A percentile compares a stretch with the other conserved stretches of the same genome.
These are phyloP conservation scores for Antechinus flavipes DNA, from an alignment of 2,113 vertebrate genomes.

Conservation along the genomic window DNA sequence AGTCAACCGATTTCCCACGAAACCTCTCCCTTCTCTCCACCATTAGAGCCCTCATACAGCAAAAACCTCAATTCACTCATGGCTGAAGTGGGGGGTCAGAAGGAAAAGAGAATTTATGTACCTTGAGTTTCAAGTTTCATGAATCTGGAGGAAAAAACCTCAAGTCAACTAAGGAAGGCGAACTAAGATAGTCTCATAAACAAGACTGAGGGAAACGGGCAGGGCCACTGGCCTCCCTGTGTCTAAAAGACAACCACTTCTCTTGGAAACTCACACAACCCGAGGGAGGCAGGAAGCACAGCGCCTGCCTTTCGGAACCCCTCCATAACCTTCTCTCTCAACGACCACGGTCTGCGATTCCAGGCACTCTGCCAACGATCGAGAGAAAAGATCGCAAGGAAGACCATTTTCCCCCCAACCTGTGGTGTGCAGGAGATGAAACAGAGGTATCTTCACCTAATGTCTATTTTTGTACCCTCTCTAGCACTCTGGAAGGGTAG, in stretches of 20 bases:
- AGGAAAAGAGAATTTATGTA: not conserved
- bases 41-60: not conserved
- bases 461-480: not conserved
- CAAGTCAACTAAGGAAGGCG: not conserved
- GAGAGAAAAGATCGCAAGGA: not conserved
- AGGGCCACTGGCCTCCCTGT: not conserved
- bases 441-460: not conserved
- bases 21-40: not conserved
- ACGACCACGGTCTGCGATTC: not conserved
- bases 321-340: not conserved
- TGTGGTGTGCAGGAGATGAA: not conserved
- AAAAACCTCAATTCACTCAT: not conserved
- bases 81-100: not conserved
- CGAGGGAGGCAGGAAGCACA: not conserved
- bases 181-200: conserved; percentile 30
- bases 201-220: not conserved
- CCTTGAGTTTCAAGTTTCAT: conserved; percentile 12
- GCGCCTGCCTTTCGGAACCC: not conserved
- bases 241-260: not conserved
- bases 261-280: not conserved
- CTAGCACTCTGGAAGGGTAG: conserved; percentile 37
- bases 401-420: not conserved
- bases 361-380: not conserved
- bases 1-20: not conserved
- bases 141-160: conserved; percentile 13